Conservation (phyloP, 2,113 vertebrate genomes). For the Sminthopsis crassicaudata region DNA sequence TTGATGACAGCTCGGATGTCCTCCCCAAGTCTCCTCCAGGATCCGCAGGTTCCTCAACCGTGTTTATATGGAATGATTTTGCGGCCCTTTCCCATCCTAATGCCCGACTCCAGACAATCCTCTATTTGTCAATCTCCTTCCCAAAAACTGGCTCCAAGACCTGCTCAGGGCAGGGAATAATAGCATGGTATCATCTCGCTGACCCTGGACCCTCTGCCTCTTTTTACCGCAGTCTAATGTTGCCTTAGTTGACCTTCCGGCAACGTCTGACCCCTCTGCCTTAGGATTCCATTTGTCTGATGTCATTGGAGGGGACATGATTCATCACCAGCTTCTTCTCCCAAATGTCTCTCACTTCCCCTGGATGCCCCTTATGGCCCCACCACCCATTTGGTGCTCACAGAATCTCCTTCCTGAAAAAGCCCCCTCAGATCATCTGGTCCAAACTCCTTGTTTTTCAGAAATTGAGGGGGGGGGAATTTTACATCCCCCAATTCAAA, state of each 20-base stretch:
- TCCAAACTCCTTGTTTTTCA: not conserved
- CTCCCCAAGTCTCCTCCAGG: not conserved
- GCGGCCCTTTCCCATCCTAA: not conserved
- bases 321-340: not conserved
- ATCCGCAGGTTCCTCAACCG: not conserved
- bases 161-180: not conserved
- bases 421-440: not conserved
- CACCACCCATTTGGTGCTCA: not conserved
- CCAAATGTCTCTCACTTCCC: not conserved
- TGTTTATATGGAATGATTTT: not conserved
- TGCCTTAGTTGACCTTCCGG: not conserved
- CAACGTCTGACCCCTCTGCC: not conserved
- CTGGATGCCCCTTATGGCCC: not conserved
- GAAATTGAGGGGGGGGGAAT: not conserved
- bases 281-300: not conserved
- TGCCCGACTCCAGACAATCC: not conserved
- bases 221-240: not conserved
- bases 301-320: not conserved
- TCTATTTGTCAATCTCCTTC: not conserved
- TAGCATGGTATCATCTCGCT: not conserved
- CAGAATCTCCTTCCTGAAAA: not conserved
- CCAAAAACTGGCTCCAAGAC: not conserved
- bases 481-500: not conserved
- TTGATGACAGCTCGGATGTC: not conserved
- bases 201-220: not conserved